These are phyloP conservation scores for Augochlorella aurata DNA, from an alignment of 2,888 invertebrate species.

Conservation along the genomic window DNA sequence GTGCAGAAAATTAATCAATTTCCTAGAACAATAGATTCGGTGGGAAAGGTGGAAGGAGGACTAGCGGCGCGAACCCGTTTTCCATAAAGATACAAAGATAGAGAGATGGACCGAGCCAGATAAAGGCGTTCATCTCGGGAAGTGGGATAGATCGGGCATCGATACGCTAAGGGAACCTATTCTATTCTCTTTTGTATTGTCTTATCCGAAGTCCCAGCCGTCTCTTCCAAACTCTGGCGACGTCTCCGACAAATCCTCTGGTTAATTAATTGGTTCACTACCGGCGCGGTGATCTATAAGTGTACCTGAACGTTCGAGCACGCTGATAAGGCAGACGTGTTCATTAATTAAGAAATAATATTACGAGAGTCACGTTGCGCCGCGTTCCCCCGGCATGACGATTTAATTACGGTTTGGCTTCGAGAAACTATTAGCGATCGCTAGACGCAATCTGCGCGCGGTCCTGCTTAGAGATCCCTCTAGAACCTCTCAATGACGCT, in stretches of 20 bases:
- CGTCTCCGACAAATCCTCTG: conserved; percentile 29
- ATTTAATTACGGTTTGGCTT: conserved; percentile 30
- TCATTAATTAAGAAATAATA: conserved; percentile 49
- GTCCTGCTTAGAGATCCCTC: background rate
- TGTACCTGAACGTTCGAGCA: conserved; percentile 14
- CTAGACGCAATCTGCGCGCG: background rate
- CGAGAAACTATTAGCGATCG: background rate
- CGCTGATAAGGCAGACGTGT: conserved; percentile 37
- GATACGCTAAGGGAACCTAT: background rate
- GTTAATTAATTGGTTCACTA: conserved; percentile 55
- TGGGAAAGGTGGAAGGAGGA: background rate
- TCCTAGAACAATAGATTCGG: background rate
- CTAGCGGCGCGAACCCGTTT: background rate
- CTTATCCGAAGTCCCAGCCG: conserved; percentile 32
- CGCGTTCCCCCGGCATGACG: background rate
- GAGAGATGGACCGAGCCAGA: background rate
- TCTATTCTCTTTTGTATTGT: background rate
- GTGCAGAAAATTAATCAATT: background rate
- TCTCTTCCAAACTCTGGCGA: conserved; percentile 6
- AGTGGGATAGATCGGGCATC: background rate
- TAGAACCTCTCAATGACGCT: too few relatives aligned
- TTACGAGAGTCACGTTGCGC: background rate
- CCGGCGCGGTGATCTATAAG: background rate
- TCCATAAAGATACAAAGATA: background rate
- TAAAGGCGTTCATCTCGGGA: background rate